Base-by-base conservation (phyloP, 1,140 invertebrate genomes). In the Solen grandis region DNA sequence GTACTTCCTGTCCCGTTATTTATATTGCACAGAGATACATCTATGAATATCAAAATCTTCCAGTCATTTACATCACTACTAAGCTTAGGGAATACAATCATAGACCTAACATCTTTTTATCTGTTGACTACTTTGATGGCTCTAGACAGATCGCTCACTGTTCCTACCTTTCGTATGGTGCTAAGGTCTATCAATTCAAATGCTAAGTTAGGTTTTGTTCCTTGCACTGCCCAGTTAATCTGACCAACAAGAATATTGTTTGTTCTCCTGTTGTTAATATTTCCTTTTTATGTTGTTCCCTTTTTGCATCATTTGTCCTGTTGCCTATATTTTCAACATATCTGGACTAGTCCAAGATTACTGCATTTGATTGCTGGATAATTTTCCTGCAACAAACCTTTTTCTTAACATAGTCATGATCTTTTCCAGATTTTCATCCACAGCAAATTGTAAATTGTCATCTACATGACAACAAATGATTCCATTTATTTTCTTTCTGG, bases 11-110 rank as follows among this genome's bases (percentile, higher is more conserved):
- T 69, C 29, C 81, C 75, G 41, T 79, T 36, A 35, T 60, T 52
- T 31, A 82, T 16, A 25, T 82, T 84, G 55, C 52, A 74, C n/a
- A 78, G 31, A 36, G 81, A 77, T 16, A 66, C 70, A 80, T 84
- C 68, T 5, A 59, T 82, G 60, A 69, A 80, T 57, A 70, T 25
- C 41, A 72, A 10, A 14, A 68, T 57, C 69, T 27, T 65, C 72
- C 57, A 75, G 38, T 63, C 41, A 19, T 27, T 25, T 10, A 50
- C 38, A 63, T 50, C 33, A 29, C 35, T 73, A 27, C 38, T 52
- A 8, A 75, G 27, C 65, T 38, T n/a, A 10, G 65, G n/a, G n/a
- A n/a, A n/a, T 52, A 16, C 10, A n/a, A 62, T 62, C 10, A 65
- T 19, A 41, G 57, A 75, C 52, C 31, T 63, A 8, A 65, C 33